Base-by-base conservation (phyloP, 2,888 invertebrate species). In the Hirtodrosophila cameraria region DNA sequence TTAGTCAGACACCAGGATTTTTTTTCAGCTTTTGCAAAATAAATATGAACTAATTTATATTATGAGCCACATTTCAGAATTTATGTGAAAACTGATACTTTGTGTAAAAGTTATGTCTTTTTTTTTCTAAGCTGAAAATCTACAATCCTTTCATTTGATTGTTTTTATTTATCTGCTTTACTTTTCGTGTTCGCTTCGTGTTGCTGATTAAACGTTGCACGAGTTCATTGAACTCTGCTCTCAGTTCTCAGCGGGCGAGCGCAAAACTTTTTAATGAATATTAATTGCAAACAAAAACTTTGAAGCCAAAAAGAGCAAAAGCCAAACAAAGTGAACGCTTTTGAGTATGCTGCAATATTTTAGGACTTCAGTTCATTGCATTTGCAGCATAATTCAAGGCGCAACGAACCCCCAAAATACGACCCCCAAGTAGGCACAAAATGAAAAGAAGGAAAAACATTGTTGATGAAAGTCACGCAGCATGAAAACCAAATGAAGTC, bases 201-300 rank as follows among this genome's bases (percentile, higher is more conserved):
- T 4, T n/a, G 6, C 18, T 15, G 23, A 57, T 57, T 57, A 35
- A 28, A 28, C 33, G 6, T 33, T 25, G 42, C 28, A 30, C 31
- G 28, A 55, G 66, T 41, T 58, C 53, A 48, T 20, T 52, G 35
- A 63, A 53, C 68, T 23, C 2, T 39, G 55, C 61, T 23, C 23
- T 23, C 23, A 23, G 23, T n/a, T n/a, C 23, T 27, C 42, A 55
- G 42, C 45, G 49, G 35, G 57, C 43, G n/a, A 46, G 23, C 6
- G 13, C 31, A 45, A 36, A 38, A 76, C 64, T 77, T 78, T 82
- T 74, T 75, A 77, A 78, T 78, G 68, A 68, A 70, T 59, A 66
- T 73, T 61, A 75, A 79, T 82, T 65, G 41, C 36, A 30, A 54
- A 15, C 35, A 27, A 18, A 39, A 25, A 59, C 13, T 42, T n/a